These are phyloP conservation scores for Agonopterix subpropinquella DNA, from an alignment of 2,888 invertebrate genomes.

Conservation along the genomic window DNA sequence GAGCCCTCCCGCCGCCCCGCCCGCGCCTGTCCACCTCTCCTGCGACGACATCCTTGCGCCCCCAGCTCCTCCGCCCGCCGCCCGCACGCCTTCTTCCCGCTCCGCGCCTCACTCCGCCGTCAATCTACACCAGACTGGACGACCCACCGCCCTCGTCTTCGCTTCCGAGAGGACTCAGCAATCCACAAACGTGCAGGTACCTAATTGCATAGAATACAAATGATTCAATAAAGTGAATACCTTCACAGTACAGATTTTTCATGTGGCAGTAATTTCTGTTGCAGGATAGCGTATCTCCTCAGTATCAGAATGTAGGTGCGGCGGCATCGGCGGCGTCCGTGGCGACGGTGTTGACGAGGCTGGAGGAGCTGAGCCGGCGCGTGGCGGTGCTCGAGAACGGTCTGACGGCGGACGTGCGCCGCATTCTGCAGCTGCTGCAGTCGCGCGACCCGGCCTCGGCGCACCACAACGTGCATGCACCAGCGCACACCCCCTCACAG, in stretches of 20 bases:
- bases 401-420: slow-evolving; percentile 83
- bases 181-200: slow-evolving; percentile 32
- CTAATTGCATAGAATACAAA: neutral
- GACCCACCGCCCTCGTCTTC: slow-evolving; percentile 53
- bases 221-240: too few species aligned
- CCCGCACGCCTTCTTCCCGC: slow-evolving; percentile 56
- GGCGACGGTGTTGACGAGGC: slow-evolving; percentile 76
- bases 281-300: slow-evolving; percentile 63
- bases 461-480: slow-evolving; percentile 35
- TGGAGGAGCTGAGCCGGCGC: slow-evolving; percentile 81
- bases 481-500: slow-evolving; percentile 55
- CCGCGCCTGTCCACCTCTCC: slow-evolving; percentile 57
- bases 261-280: slow-evolving; percentile 7
- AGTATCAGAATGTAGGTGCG: slow-evolving; percentile 64
- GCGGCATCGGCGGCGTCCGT: slow-evolving; percentile 57
- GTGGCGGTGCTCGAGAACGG: slow-evolving; percentile 83
- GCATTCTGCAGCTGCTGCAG: slow-evolving; percentile 81
- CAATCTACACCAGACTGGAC: slow-evolving; percentile 61
- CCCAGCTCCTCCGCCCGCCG: slow-evolving; percentile 37
- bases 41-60: slow-evolving; percentile 66
- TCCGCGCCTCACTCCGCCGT: slow-evolving; percentile 69
- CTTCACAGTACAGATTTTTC: too few species aligned
- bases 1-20: slow-evolving; percentile 66
- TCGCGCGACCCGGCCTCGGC: slow-evolving; percentile 42
- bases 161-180: slow-evolving; percentile 47